Evolutionary conservation across 2,797 vertebrate species (phyloP).

Genomic region (Megaceryle alcyon): DNA sequence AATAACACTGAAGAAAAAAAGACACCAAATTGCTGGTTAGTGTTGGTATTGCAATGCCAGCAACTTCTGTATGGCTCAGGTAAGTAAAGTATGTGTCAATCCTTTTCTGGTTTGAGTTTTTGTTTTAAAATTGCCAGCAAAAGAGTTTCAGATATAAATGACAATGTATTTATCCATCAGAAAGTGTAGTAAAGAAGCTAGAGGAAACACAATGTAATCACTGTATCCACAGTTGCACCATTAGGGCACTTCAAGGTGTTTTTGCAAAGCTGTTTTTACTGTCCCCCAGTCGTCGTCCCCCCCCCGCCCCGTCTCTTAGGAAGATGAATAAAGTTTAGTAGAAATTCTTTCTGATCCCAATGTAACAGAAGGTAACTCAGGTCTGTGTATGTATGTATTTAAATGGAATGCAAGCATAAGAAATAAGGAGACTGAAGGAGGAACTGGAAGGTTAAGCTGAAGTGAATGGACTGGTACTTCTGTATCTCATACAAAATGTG

Average conservation of each 20-base stretch:
- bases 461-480: not conserved
- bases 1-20: not conserved
- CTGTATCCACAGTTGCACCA: not conserved
- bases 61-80: not conserved
- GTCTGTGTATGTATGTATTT: not conserved
- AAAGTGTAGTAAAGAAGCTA: not conserved
- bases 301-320: not conserved
- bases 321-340: not conserved
- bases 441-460: not conserved
- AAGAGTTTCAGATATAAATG: not conserved
- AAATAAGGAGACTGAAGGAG: not conserved
- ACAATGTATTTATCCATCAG: not conserved
- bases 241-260: not conserved
- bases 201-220: not conserved
- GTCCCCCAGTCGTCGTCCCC: not conserved
- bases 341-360: not conserved
- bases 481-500: fast-evolving
- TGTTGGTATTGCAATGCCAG: not conserved
- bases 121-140: not conserved
- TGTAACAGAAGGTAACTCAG: not conserved
- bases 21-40: not conserved
- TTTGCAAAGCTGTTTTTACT: not conserved
- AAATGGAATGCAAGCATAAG: not conserved
- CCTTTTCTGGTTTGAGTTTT: not conserved
- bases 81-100: not conserved